Percentiles rank a stretch among this genome's conserved stretches.
These are phyloP conservation scores for Lucifuga dentata DNA, from an alignment of 2,113 vertebrate species.

Conservation along the genomic window DNA sequence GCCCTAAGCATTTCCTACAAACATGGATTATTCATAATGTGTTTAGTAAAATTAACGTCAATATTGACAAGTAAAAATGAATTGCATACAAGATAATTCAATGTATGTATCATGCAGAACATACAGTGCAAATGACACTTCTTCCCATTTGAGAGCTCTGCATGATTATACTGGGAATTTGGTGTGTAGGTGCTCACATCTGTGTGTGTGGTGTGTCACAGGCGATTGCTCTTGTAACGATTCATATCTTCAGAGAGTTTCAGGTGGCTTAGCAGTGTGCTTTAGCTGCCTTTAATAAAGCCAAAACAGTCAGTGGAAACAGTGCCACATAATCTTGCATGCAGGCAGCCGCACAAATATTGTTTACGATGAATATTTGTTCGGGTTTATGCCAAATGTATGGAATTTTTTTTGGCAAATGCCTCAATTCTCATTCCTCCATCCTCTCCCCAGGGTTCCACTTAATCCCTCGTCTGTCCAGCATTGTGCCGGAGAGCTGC, in stretches of 20 bases:
- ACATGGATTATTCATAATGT: background rate
- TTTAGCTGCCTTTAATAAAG: too few species aligned
- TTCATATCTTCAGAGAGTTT: too few species aligned
- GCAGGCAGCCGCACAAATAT: background rate
- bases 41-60: background rate
- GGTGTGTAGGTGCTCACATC: background rate
- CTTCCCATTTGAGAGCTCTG: background rate
- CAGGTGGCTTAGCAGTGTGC: background rate
- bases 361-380: background rate
- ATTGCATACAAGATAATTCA: too few species aligned
- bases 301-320: background rate
- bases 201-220: constrained; percentile 30
- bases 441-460: constrained; percentile 89
- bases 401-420: too few species aligned
- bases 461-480: constrained; percentile 90
- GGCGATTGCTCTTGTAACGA: background rate
- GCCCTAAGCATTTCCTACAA: background rate
- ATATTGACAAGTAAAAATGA: background rate
- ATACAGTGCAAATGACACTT: background rate
- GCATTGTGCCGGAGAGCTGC: constrained; percentile 96
- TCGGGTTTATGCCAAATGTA: too few species aligned
- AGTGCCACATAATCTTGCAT: background rate
- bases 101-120: too few species aligned
- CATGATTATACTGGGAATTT: background rate
- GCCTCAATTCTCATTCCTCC: background rate